Evolutionary conservation across 1,140 invertebrate species (phyloP).

Genomic region (Paramacrobiotus metropolitanus): DNA sequence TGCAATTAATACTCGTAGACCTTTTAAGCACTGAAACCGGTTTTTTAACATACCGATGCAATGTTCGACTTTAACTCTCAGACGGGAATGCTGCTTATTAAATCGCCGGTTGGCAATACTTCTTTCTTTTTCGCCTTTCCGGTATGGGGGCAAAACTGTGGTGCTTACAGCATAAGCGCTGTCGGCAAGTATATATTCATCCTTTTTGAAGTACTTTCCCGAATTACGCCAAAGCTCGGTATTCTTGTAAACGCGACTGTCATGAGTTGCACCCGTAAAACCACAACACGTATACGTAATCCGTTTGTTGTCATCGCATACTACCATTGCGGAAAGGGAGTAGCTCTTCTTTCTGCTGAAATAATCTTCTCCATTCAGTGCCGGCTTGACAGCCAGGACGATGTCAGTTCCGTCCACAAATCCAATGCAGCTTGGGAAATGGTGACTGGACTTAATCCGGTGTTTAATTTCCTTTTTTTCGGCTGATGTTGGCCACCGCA

Average conservation of each 20-base stretch:
- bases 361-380: not conserved
- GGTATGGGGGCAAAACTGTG: not conserved
- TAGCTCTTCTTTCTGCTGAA: not conserved
- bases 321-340: not conserved
- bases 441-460: not conserved
- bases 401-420: not conserved
- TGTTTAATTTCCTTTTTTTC: not conserved
- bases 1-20: not conserved
- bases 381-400: not conserved
- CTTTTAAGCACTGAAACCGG: not conserved
- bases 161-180: not conserved
- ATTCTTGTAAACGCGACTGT: not conserved
- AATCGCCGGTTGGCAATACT: not conserved
- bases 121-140: not conserved
- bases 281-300: not conserved
- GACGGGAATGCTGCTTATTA: not conserved
- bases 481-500: not conserved
- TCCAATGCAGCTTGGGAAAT: not conserved
- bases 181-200: not conserved
- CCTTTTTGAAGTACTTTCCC: not conserved
- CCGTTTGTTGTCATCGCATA: not conserved
- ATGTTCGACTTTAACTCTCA: not conserved
- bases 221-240: not conserved
- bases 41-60: not conserved
- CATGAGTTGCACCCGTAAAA: not conserved